Base-by-base conservation (phyloP, 1,140 invertebrate genomes). In the Papilio xuthus region DNA sequence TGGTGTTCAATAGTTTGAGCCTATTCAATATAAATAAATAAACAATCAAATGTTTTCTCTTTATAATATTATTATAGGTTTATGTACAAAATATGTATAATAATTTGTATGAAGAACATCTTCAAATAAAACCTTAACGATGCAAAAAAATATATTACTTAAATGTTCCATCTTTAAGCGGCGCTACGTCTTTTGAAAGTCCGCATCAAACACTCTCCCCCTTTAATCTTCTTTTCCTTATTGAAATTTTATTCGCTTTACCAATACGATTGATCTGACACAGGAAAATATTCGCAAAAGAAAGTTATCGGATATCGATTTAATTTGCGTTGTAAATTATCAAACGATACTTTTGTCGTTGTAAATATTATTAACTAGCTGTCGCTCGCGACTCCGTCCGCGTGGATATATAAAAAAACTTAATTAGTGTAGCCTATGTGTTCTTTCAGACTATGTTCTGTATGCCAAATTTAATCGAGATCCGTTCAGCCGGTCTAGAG, bases 161-260 rank as follows among this genome's bases (percentile, higher is more conserved):
- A 13, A 13, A 28, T 28, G 26, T 60, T 23, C 3, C 60, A 26
- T 67, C 13, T 23, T 7, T 4, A 53, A 53, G 18, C 50, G 50
- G 8, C 23, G 56, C 50, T 18, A 53, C 23, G 56, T 26, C 56
- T 26, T 60, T 60, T 26, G 23, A 67, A 18, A 67, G 60, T 26
- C 23, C 56, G 23, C 26, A 67, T 67, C 60, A 67, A 28, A 67
- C 26, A 67, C 60, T 28, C 3, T 23, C 26, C 6, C 26, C 23
- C 60, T 67, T 67, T 67, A 67, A 67, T 67, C 60, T 32, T 67
- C 60, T 67, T 67, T 23, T 67, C 60, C 60, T 28, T 67, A 67
- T 67, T 67, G 60, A 67, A 67, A 67, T 67, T 67, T 67, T 67
- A 67, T 67, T 67, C 60, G 26, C 26, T 67, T 67, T 67, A 32